A percentile compares a stretch with the other conserved stretches of the same genome.
Evolutionary conservation across 2,113 vertebrate species (phyloP).

Genomic region (Zosterops japonicus): DNA sequence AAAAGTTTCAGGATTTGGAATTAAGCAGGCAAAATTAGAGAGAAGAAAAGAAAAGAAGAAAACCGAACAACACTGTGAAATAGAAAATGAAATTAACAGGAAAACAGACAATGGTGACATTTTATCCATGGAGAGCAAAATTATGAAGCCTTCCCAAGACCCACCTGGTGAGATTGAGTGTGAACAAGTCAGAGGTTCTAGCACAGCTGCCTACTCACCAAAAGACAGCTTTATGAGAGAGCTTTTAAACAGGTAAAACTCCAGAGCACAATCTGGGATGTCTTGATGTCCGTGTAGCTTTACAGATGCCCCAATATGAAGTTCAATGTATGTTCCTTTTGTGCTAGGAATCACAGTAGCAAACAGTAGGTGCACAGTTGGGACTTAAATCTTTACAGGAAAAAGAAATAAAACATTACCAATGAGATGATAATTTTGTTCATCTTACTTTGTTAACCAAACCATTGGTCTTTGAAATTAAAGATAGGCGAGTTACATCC

Average conservation of each 20-base stretch:
- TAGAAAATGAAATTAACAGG: conserved; percentile 68
- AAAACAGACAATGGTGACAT: conserved; percentile 59
- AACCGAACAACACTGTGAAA: conserved; percentile 73
- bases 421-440: conserved; percentile 63
- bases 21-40: conserved; percentile 82
- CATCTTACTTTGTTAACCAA: conserved; percentile 66
- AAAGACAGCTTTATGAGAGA: conserved; percentile 87
- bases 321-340: background rate
- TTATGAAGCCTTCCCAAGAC: conserved; percentile 22
- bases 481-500: conserved; percentile 61
- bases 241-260: conserved; percentile 84
- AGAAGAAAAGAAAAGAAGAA: conserved; percentile 88
- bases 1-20: conserved; percentile 82
- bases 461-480: conserved; percentile 71
- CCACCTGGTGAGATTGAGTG: background rate
- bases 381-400: conserved; percentile 8
- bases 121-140: conserved; percentile 55
- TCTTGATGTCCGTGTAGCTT: background rate
- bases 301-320: background rate
- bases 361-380: background rate
- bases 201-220: conserved; percentile 65
- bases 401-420: background rate
- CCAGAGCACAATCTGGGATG: background rate
- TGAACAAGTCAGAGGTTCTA: conserved; percentile 43
- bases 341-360: background rate